These are phyloP conservation scores for Pseudomyrmex concolor DNA, from an alignment of 1,140 invertebrate genomes.

Conservation along the genomic window DNA sequence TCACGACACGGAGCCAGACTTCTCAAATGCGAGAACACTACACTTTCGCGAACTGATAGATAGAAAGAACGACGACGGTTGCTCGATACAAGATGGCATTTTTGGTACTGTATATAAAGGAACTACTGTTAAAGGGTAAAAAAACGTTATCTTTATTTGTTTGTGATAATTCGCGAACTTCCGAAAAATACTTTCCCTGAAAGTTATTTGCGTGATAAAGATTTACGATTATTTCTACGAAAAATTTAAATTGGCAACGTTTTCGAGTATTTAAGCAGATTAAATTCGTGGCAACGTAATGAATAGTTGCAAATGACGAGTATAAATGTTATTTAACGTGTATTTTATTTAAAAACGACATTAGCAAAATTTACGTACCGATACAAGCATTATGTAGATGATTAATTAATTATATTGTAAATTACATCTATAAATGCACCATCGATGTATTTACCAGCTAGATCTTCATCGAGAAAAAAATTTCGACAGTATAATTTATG, in stretches of 20 bases:
- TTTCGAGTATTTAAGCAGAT: too few relatives aligned
- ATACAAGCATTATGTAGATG: not conserved
- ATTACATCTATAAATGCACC: constrained; percentile 15
- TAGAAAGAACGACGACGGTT: constrained; percentile 24
- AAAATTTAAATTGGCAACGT: too few relatives aligned
- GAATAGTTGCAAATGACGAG: too few relatives aligned
- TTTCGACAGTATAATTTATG: not conserved
- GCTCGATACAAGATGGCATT: constrained; percentile 26
- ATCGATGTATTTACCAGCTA: too few relatives aligned
- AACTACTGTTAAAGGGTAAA: constrained; percentile 62
- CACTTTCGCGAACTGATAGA: constrained; percentile 41
- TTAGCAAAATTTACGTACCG: constrained; percentile 6
- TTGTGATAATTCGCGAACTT: too few relatives aligned
- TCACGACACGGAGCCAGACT: constrained; percentile 53
- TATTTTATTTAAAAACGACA: not conserved
- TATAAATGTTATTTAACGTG: not conserved
- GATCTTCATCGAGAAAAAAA: not conserved
- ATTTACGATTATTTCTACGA: not conserved
- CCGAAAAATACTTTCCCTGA: not conserved
- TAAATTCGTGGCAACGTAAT: too few relatives aligned
- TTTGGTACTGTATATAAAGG: constrained; percentile 58
- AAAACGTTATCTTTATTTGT: not conserved
- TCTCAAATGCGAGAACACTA: constrained; percentile 62
- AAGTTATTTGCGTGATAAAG: not conserved
- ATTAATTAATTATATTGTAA: constrained; percentile 31